Base-by-base conservation (phyloP, 1,140 invertebrate genomes). In the Drosophila repletoides region DNA sequence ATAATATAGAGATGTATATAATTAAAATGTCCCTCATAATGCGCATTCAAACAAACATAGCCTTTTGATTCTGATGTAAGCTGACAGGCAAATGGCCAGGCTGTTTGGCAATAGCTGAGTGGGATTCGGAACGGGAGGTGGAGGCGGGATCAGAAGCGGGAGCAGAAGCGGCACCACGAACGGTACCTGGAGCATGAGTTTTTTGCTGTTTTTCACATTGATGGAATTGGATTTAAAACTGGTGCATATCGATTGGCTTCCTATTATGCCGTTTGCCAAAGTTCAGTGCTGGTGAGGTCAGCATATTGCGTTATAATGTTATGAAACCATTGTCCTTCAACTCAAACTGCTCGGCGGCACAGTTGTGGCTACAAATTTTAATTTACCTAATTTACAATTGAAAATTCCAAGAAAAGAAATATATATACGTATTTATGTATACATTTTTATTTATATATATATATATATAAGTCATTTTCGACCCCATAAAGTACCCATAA, bases 231-330 rank as follows among this genome's bases (percentile, higher is more conserved):
- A 41, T 29, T 21, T 26, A 10, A 41, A 41, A 41, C 38, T 55
- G 14, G 15, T 14, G 38, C 36, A 33, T 29, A 19, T 24, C 28
- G 33, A 40, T 46, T 49, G 5, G 22, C 10, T 34, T 24, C 21
- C 31, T 14, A 24, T 52, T 15, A 22, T 33, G 17, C 26, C 19
- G 36, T 17, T 28, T 46, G 43, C 22, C 55, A 28, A 48, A 59
- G 43, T 34, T 38, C 21, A 59, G 55, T 48, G 43, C 43, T 17
- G 14, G 43, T 46, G 43, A 48, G 55, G 43, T 52, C 58, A 61
- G 58, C 58, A 51, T 40, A 38, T 49, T 60, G 34, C 24, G 24
- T 26, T 48, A 51, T 51, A 60, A 60, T 60, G 55, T 59, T 19
- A 48, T 38, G 24, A 43, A 43, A 29, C n/a, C 34, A 6, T 12